phyloP scores from a whole-genome alignment of 1,140 invertebrate genomes.

The Drosophila melanica region DNA sequence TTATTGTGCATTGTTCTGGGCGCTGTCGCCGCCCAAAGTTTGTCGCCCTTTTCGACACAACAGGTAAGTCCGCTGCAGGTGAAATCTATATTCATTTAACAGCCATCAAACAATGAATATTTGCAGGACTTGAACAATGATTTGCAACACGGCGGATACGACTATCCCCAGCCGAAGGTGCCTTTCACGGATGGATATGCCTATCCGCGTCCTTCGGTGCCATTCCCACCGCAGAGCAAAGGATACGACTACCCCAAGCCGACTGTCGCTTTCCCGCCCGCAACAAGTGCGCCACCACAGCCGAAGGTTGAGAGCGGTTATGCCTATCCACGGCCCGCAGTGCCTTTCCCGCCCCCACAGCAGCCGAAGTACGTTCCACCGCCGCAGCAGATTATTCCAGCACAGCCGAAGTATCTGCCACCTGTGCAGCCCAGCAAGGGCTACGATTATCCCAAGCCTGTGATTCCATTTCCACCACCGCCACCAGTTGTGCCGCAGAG shows the following conservation, averaged over 20 bases:
- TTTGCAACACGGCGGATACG: slow-evolving; percentile 29
- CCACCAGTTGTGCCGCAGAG: slow-evolving; percentile 39
- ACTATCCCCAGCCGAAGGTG: slow-evolving; percentile 47
- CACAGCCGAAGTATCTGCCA: slow-evolving; percentile 12
- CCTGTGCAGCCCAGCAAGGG: slow-evolving; percentile 51
- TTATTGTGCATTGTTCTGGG: slow-evolving; percentile 48
- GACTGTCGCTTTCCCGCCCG: slow-evolving; percentile 20
- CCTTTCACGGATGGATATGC: slow-evolving; percentile 45
- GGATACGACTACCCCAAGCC: slow-evolving; percentile 57
- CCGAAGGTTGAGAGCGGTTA: slow-evolving; percentile 34
- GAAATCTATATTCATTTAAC: not conserved
- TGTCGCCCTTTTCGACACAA: slow-evolving; percentile 15
- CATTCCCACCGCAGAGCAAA: slow-evolving; percentile 33
- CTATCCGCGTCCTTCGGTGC: slow-evolving; percentile 44
- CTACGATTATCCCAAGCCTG: slow-evolving; percentile 70
- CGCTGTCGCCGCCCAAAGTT: slow-evolving; percentile 41
- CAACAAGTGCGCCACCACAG: slow-evolving; percentile 29
- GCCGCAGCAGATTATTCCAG: slow-evolving; percentile 28
- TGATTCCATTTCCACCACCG: slow-evolving; percentile 57
- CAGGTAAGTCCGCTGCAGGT: slow-evolving; percentile 44
- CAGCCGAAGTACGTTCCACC: slow-evolving; percentile 37
- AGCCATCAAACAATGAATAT: not conserved
- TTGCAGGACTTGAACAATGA: slow-evolving; percentile 34
- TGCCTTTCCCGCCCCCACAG: slow-evolving; percentile 27
- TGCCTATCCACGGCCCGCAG: slow-evolving; percentile 37